These are phyloP conservation scores for Prionchulus punctatus DNA, from an alignment of 2,888 invertebrate species.

Conservation along the genomic window DNA sequence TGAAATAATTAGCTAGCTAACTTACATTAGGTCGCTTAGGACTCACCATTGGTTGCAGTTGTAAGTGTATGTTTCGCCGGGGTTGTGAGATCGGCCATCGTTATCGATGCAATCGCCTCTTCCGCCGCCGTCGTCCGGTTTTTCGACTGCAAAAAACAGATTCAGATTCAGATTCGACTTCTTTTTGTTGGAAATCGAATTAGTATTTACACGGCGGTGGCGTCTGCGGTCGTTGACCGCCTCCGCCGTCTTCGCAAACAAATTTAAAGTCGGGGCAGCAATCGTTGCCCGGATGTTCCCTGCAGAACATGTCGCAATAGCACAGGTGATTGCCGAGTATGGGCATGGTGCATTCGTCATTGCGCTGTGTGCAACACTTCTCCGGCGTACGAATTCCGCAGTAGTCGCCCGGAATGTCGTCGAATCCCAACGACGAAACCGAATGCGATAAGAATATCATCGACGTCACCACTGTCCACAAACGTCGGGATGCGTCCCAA, in stretches of 20 bases:
- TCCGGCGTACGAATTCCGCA: conserved; percentile 20
- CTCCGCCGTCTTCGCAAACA: conserved; percentile 49
- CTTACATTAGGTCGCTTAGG: too few species aligned
- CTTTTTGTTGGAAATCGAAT: too few species aligned
- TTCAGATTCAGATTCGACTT: too few species aligned
- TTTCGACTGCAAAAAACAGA: too few species aligned
- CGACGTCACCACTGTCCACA: too few species aligned
- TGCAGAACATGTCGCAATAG: conserved; percentile 87
- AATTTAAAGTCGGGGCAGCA: conserved; percentile 80
- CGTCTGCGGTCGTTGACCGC: conserved; percentile 21
- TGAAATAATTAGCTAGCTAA: background rate
- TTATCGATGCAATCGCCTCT: too few species aligned
- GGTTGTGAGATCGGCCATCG: background rate
- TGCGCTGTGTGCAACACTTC: conserved; percentile 54
- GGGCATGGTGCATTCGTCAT: conserved; percentile 62
- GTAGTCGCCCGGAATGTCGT: conserved; percentile 23
- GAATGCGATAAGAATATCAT: too few species aligned
- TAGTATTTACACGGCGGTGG: too few species aligned
- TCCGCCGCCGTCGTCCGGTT: too few species aligned
- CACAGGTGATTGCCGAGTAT: conserved; percentile 63
- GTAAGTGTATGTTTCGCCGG: background rate
- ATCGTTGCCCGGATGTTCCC: conserved; percentile 46
- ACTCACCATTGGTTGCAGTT: background rate
- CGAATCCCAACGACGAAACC: too few species aligned
- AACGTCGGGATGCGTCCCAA: too few species aligned